Base-by-base conservation (phyloP, 2,888 invertebrate genomes). In the Latheticus oryzae region DNA sequence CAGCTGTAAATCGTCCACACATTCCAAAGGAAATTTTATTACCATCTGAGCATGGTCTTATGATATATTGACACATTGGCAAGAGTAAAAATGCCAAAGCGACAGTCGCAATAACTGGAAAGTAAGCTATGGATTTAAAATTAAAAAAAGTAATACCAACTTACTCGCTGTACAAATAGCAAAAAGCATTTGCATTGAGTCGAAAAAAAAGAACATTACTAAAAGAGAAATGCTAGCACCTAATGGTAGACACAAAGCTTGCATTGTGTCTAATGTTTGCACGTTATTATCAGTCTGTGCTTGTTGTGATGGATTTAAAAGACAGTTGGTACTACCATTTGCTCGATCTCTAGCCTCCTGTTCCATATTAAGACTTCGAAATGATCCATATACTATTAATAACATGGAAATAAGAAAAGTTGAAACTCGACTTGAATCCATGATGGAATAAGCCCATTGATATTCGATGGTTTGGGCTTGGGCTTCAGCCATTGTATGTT, bases 121-220 rank as follows among this genome's bases (percentile, higher is more conserved):
- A 65, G 68, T 38, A 48, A 51, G 17, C 5, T 42, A 32, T n/a
- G n/a, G n/a, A 19, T 19, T 19, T 19, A 19, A 5, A 19, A 19
- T 28, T 16, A 21, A 33, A 55, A 32, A 5, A 1, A 19, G 12
- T 26, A 8, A 5, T n/a, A n/a, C 16, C 12, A 9, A 86, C 90
- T 89, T 80, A 97, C 97, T 94, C 75, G 97, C 97, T 73, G 97
- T 97, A 78, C 96, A 97, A 72, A 97, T 94, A 64, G 93, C 96
- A 83, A 90, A 96, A 70, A 90, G 87, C 84, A 93, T 93, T 82
- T 97, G 97, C 91, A 97, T 95, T 53, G 97, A 97, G 82, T 97
- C 97, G 77, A 97, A 97, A 82, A 97, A 97, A 85, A 97, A 96
- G 81, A 97, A 97, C 97, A 97, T 97, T 73, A 97, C 89, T 60